These are phyloP conservation scores for Erpobdella octoculata DNA, from an alignment of 2,888 invertebrate genomes.

Conservation along the genomic window DNA sequence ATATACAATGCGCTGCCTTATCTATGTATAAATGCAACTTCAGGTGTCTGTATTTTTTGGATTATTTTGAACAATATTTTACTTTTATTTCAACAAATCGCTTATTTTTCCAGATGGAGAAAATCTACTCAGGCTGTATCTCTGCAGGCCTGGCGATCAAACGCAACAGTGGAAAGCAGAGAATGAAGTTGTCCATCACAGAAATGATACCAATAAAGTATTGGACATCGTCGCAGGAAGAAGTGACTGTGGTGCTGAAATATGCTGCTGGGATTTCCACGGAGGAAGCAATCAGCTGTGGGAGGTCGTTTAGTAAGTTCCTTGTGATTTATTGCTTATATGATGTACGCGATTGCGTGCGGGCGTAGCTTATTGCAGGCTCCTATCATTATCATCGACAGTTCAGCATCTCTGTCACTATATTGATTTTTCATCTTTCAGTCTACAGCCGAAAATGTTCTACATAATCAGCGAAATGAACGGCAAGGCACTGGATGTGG, in stretches of 20 bases:
- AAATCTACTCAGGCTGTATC: neutral
- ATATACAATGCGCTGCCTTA: too few relatives aligned
- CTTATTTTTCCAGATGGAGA: constrained; percentile 1
- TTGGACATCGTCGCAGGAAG: constrained; percentile 20
- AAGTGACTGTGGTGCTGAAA: constrained; percentile 6
- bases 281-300: constrained; percentile 23
- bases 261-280: constrained; percentile 17
- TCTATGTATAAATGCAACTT: too few relatives aligned
- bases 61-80: too few relatives aligned
- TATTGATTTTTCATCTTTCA: neutral
- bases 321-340: neutral
- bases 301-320: neutral
- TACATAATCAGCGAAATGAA: constrained; percentile 22
- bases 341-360: neutral
- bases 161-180: constrained; percentile 24
- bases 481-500: constrained; percentile 23
- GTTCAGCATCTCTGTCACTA: neutral
- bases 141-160: constrained; percentile 6
- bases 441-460: constrained; percentile 17
- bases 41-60: too few relatives aligned
- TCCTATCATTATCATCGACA: neutral
- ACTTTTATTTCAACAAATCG: too few relatives aligned
- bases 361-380: neutral
- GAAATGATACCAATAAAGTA: constrained; percentile 14
- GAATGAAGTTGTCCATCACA: constrained; percentile 1